phyloP scores from a whole-genome alignment of 1,140 invertebrate genomes.

The Tribolium madens region DNA sequence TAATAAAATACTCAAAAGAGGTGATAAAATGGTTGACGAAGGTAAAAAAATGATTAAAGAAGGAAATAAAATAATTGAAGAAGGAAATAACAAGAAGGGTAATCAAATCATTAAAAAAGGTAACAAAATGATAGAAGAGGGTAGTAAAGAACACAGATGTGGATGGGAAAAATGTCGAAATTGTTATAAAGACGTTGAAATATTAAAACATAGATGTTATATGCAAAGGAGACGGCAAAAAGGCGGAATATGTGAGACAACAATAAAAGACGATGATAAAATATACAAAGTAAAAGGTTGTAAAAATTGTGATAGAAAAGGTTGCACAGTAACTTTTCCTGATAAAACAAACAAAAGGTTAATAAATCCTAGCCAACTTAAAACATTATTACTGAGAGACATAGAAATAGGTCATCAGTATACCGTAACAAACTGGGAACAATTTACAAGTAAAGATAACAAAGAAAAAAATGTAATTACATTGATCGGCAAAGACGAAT shows the following conservation, averaged over 20 bases:
- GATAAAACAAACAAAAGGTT: constrained; percentile 6
- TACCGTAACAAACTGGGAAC: background rate
- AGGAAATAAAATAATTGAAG: constrained; percentile 19
- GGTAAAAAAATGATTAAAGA: constrained; percentile 23
- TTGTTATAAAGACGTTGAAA: constrained; percentile 45
- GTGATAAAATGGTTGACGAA: constrained; percentile 25
- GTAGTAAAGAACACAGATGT: constrained; percentile 43
- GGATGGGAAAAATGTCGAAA: constrained; percentile 44
- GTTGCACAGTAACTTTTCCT: constrained; percentile 11
- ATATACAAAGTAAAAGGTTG: constrained; percentile 25
- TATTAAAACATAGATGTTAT: constrained; percentile 43
- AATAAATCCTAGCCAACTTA: background rate
- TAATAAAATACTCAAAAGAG: constrained; percentile 28
- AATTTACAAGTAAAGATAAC: background rate
- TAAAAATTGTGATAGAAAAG: constrained; percentile 24
- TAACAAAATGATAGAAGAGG: constrained; percentile 42
- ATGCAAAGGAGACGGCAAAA: constrained; percentile 43
- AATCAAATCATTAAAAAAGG: constrained; percentile 8
- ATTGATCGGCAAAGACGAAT: no score
- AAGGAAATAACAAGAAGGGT: constrained; percentile 3
- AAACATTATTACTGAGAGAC: constrained; percentile 1
- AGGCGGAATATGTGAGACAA: constrained; percentile 28
- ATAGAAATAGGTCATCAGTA: background rate
- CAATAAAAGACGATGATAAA: constrained; percentile 33
- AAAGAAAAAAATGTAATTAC: background rate